Percentiles rank a stretch among this genome's conserved stretches.
phyloP scores from a whole-genome alignment of 53 echinoderm and acorn worm species.

The Holothuria leucospilota region DNA sequence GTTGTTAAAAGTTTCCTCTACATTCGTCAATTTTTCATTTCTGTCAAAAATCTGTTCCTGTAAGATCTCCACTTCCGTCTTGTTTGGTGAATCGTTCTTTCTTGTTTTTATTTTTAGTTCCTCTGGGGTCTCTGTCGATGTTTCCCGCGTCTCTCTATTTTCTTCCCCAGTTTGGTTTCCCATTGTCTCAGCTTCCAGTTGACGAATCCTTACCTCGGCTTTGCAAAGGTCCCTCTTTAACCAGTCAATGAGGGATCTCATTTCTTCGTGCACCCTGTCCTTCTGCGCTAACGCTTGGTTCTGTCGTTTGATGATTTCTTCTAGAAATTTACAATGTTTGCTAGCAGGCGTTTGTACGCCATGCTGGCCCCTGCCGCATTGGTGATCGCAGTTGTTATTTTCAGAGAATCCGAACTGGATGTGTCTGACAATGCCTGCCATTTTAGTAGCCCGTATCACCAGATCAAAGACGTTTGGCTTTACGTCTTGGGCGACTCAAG shows the following conservation, averaged over 20 bases:
- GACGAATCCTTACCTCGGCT: conserved; percentile 6
- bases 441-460: neutral
- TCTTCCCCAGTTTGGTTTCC: neutral
- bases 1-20: neutral
- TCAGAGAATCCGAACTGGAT: conserved; percentile 2
- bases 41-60: conserved; percentile 6
- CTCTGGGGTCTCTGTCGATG: no score
- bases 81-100: neutral
- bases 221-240: conserved; percentile 33
- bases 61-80: neutral
- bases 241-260: conserved; percentile 37
- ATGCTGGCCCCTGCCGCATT: neutral
- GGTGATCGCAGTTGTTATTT: neutral
- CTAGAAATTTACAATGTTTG: conserved; percentile 30
- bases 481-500: no score
- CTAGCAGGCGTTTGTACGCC: conserved; percentile 18
- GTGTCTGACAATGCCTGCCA: conserved; percentile 23
- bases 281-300: conserved; percentile 27
- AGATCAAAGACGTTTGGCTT: no score
- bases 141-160: neutral
- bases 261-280: conserved; percentile 26
- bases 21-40: neutral
- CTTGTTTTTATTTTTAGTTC: neutral
- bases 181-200: neutral
- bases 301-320: conserved; percentile 43